phyloP scores from a whole-genome alignment of 2,113 vertebrate species.

The Lophius piscatorius region DNA sequence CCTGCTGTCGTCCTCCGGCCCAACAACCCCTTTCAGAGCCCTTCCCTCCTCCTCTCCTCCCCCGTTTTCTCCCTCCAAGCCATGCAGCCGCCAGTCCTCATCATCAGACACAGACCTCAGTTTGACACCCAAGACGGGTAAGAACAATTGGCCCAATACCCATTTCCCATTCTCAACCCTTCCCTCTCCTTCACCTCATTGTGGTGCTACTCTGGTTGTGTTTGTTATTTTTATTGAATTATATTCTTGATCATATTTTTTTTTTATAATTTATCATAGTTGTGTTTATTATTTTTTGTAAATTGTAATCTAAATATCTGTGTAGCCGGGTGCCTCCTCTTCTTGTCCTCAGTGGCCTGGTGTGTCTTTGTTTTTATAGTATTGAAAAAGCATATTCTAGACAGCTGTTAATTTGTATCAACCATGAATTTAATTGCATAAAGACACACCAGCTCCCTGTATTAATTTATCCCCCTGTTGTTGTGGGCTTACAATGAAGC shows the following conservation, averaged over 20 bases:
- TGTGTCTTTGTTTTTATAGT: conserved; percentile 36
- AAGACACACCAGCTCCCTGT: conserved; percentile 46
- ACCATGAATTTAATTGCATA: neutral
- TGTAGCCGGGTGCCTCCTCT: conserved; percentile 24
- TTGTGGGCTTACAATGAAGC: conserved; percentile 59
- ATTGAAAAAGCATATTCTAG: neutral
- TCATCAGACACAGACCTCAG: conserved; percentile 99
- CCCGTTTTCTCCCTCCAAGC: conserved; percentile 99
- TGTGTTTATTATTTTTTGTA: conserved; percentile 55
- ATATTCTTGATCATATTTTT: neutral
- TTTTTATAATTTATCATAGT: neutral
- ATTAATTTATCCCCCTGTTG: conserved; percentile 8
- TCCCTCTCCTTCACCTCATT: conserved; percentile 38
- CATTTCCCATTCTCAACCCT: conserved; percentile 24
- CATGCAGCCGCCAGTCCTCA: conserved; percentile 99
- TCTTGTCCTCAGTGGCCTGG: conserved; percentile 33
- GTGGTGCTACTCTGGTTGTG: conserved; percentile 62
- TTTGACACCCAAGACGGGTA: conserved; percentile 99
- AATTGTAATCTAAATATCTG: conserved; percentile 52
- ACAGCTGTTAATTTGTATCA: neutral
- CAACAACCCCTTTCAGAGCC: conserved; percentile 99
- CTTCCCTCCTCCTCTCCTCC: conserved; percentile 99
- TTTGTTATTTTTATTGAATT: neutral
- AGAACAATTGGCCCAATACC: conserved; percentile 75
- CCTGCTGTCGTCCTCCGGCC: conserved; percentile 96